phyloP scores from a whole-genome alignment of 2,888 invertebrate genomes.

The Campoplex nolae region DNA sequence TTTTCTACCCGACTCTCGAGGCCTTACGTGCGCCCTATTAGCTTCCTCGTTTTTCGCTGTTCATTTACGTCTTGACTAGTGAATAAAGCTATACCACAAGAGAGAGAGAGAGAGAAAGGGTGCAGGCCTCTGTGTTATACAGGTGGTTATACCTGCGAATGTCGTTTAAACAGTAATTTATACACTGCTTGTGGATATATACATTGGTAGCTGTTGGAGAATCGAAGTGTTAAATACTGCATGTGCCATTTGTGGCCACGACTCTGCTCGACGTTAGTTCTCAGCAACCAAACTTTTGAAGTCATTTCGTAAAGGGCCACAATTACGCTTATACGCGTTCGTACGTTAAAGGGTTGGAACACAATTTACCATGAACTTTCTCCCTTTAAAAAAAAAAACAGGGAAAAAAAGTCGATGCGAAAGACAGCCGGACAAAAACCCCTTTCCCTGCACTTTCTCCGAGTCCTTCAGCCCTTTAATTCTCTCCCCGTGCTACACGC shows the following conservation, averaged over 20 bases:
- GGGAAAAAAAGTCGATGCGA: neutral
- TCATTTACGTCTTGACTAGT: conserved; percentile 40
- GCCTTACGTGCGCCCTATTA: conserved; percentile 48
- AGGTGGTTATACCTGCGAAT: conserved; percentile 17
- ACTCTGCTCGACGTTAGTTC: conserved; percentile 3
- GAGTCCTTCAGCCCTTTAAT: conserved; percentile 50
- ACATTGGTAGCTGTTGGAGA: neutral
- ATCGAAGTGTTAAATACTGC: neutral
- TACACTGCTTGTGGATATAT: conserved; percentile 23
- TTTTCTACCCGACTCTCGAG: conserved; percentile 51
- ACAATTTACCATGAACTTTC: conserved; percentile 38
- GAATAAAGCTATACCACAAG: conserved; percentile 38
- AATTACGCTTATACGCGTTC: conserved; percentile 35
- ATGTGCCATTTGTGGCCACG: neutral
- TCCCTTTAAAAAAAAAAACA: neutral
- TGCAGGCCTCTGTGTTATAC: conserved; percentile 47
- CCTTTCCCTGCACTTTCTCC: conserved; percentile 16
- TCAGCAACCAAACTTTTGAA: conserved; percentile 50
- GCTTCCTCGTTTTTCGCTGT: conserved; percentile 42
- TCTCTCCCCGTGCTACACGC: neutral
- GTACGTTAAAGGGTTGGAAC: conserved; percentile 11
- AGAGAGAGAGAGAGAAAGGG: neutral
- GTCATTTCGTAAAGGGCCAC: conserved; percentile 54
- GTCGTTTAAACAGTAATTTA: neutral
- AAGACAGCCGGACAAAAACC: neutral